Base-by-base conservation (phyloP, 2,797 vertebrate genomes). In the Chromis chromis region DNA sequence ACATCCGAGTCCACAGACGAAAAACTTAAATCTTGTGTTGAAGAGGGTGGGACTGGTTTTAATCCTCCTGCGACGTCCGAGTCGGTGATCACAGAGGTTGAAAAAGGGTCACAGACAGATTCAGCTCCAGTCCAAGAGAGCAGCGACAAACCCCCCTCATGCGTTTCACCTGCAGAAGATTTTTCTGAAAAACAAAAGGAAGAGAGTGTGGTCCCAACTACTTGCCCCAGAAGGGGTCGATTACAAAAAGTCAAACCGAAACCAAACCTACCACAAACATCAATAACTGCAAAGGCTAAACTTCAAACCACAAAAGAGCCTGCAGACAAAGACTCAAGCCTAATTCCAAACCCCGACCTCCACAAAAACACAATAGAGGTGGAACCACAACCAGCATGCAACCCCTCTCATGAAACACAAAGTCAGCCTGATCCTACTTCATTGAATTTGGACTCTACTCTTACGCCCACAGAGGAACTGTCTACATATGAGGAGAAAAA, bases 181-280 rank as follows among this genome's bases (percentile, higher is more conserved):
- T 22, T 14, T 50, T 25, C 65, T 14, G 48, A 40, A 5, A 13
- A 9, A 68, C 73, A 75, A 67, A 57, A 65, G 70, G 65, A 53
- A 54, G 63, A 42, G 0, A n/a, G 5, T 12, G 40, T 68, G 24
- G 48, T 17, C 0, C 3, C 50, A 36, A 24, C 75, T 25, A 1
- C 63, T 6, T 11, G 1, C 17, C 80, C 33, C 3, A 83, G 33
- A 52, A 84, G 12, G 28, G 83, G 40, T 54, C 71, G 66, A 61
- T 62, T 79, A 28, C 76, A 56, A 16, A 88, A 76, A 70, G 64
- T 84, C 25, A 91, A 88, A 79, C 82, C 85, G 27, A 87, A 78
- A 77, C 78, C 85, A 22, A 83, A 76, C 27, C 1, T 89, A 2
- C 3, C 49, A 19, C 66, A 46, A 17, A 49, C 17, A 21, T 77